phyloP scores from a whole-genome alignment of 2,113 vertebrate genomes.

The Forbesichthys papilliferus region DNA sequence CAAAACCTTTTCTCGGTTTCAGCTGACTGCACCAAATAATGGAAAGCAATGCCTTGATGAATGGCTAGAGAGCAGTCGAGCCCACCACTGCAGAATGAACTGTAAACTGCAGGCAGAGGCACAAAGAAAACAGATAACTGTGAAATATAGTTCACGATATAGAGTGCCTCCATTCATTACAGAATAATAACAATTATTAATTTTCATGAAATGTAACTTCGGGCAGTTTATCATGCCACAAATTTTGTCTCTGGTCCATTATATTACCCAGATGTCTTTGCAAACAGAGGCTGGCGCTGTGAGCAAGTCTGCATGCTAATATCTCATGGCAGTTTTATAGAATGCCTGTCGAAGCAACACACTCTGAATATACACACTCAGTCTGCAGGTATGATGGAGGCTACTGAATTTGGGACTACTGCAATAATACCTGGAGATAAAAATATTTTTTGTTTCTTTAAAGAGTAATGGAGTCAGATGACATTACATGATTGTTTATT shows the following conservation, averaged over 20 bases:
- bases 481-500: no score
- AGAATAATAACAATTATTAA: conserved; percentile 56
- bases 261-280: conserved; percentile 27
- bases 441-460: no score
- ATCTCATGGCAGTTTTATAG: conserved; percentile 11
- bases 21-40: conserved; percentile 80
- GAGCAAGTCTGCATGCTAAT: conserved; percentile 35
- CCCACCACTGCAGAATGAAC: conserved; percentile 69
- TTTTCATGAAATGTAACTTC: conserved; percentile 47
- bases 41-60: conserved; percentile 75
- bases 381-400: background rate
- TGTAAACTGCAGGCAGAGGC: conserved; percentile 59
- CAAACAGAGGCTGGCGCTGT: conserved; percentile 32
- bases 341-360: background rate
- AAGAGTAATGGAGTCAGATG: no score
- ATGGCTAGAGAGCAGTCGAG: conserved; percentile 72
- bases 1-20: conserved; percentile 74
- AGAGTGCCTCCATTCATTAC: conserved; percentile 65
- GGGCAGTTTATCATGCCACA: conserved; percentile 43
- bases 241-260: conserved; percentile 30
- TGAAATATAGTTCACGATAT: conserved; percentile 44
- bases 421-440: background rate
- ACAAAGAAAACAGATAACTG: conserved; percentile 73
- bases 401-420: background rate
- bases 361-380: background rate